A percentile compares a stretch with the other conserved stretches of the same genome.
These are phyloP conservation scores for Labia minor DNA, from an alignment of 2,888 invertebrate species.

Conservation along the genomic window DNA sequence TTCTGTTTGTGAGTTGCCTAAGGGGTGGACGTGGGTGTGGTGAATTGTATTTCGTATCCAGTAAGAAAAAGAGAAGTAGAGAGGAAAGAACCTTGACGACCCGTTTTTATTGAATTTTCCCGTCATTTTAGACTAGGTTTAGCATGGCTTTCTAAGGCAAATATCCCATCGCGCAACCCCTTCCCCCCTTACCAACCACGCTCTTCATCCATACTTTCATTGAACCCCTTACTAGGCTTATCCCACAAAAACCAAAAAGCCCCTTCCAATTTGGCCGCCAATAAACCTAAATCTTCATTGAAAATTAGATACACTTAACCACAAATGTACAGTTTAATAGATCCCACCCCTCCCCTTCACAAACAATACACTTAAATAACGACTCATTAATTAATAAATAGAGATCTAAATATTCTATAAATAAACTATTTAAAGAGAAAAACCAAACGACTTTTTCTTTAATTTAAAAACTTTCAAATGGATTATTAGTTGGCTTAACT, in stretches of 20 bases:
- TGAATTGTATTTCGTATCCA: neutral
- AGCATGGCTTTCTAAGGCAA: neutral
- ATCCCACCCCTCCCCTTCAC: too few relatives aligned
- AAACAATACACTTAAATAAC: too few relatives aligned
- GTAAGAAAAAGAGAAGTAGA: too few relatives aligned
- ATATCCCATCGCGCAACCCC: neutral
- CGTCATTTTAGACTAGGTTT: neutral
- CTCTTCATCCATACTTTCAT: neutral
- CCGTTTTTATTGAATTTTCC: conserved; percentile 8
- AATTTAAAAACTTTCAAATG: neutral
- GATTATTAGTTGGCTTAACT: too few relatives aligned
- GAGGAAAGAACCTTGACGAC: conserved; percentile 1
- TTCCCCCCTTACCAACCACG: neutral
- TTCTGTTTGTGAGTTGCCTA: neutral
- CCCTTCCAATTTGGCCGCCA: neutral
- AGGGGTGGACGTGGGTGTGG: neutral
- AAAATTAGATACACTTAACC: conserved; percentile 1
- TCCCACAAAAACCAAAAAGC: neutral
- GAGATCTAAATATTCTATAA: neutral
- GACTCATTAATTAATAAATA: neutral
- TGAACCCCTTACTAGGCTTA: neutral
- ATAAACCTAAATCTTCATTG: conserved; percentile 1
- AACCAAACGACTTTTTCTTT: neutral
- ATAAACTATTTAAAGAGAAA: neutral
- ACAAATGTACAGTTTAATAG: neutral